These are phyloP conservation scores for Prochilodus magdalenae DNA, from an alignment of 2,113 vertebrate species.

Conservation along the genomic window DNA sequence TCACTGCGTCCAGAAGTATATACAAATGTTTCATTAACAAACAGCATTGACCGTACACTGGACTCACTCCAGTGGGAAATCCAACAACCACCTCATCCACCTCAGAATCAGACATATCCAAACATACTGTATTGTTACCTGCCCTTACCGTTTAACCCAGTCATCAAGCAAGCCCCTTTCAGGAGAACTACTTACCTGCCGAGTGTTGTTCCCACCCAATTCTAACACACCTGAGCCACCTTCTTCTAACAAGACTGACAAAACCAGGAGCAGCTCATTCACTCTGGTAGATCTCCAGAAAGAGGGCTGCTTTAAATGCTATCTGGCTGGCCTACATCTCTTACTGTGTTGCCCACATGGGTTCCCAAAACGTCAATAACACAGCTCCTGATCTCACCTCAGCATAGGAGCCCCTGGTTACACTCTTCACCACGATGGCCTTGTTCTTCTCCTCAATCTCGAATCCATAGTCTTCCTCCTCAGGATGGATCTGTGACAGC, in stretches of 20 bases:
- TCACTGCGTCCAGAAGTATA: neutral
- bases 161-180: neutral
- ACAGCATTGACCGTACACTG: too few relatives aligned
- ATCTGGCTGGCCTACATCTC: neutral
- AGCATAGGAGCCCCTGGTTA: constrained; percentile 90
- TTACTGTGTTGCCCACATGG: neutral
- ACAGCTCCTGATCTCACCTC: constrained; percentile 80
- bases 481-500: constrained; percentile 85
- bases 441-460: constrained; percentile 98
- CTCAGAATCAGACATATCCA: neutral
- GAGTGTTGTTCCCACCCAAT: neutral
- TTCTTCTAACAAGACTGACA: neutral
- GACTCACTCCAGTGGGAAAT: neutral
- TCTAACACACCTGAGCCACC: neutral
- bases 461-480: constrained; percentile 96
- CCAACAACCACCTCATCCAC: neutral
- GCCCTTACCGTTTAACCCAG: neutral
- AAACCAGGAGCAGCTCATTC: too few relatives aligned
- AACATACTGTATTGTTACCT: neutral
- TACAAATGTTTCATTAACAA: too few relatives aligned
- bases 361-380: neutral
- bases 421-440: constrained; percentile 89
- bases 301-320: too few relatives aligned
- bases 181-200: neutral
- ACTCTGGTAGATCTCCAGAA: too few relatives aligned